phyloP scores from a whole-genome alignment of 2,888 invertebrate genomes.

The Arctia plantaginis region DNA sequence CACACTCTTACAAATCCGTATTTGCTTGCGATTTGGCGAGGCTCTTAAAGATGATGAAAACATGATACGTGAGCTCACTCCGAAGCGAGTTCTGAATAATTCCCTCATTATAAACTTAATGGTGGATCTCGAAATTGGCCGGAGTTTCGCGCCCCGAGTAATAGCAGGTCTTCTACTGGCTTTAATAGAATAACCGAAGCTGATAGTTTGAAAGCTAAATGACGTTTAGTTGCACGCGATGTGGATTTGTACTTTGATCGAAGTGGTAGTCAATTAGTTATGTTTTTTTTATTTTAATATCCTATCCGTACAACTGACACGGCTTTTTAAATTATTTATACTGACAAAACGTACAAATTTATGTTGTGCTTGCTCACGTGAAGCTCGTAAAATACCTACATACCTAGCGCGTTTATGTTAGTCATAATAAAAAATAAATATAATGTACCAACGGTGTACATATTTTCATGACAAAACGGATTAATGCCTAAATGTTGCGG shows the following conservation, averaged over 20 bases:
- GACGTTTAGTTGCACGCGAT: slow-evolving; percentile 44
- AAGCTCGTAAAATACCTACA: neutral
- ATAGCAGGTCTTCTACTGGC: slow-evolving; percentile 56
- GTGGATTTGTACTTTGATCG: slow-evolving; percentile 40
- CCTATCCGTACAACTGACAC: neutral
- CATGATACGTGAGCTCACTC: slow-evolving; percentile 62
- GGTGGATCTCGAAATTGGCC: slow-evolving; percentile 68
- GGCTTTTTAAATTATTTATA: neutral
- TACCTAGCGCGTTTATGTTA: neutral
- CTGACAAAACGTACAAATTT: neutral
- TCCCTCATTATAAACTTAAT: slow-evolving; percentile 74
- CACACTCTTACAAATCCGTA: slow-evolving; percentile 16
- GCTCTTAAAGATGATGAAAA: slow-evolving; percentile 71
- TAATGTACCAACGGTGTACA: neutral
- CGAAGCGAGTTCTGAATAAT: slow-evolving; percentile 67
- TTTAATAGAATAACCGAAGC: slow-evolving; percentile 51
- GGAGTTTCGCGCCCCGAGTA: slow-evolving; percentile 65
- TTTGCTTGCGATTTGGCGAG: slow-evolving; percentile 36
- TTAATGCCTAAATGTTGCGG: neutral
- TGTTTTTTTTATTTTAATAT: neutral
- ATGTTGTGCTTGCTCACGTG: neutral
- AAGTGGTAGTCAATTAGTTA: slow-evolving; percentile 15
- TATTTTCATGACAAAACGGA: slow-evolving; percentile 1
- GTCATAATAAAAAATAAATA: slow-evolving; percentile 3
- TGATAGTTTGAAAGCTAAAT: slow-evolving; percentile 51